Conservation (phyloP, 2,888 invertebrate species). For the Xanthia togata region DNA sequence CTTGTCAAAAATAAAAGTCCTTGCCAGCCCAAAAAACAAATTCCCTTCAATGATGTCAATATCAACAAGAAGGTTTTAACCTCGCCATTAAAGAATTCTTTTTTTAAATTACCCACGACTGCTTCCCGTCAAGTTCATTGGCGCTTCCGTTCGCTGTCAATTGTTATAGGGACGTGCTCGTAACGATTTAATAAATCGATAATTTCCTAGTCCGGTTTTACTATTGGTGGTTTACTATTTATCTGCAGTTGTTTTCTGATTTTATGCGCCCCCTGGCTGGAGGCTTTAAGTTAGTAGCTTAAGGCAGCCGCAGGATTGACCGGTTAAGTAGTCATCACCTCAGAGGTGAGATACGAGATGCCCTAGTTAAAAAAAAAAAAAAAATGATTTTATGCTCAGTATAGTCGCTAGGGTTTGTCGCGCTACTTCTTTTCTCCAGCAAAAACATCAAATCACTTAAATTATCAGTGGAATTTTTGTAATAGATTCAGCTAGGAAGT, state of each 20-base stretch:
- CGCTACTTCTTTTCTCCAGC: too few relatives aligned
- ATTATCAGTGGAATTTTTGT: too few relatives aligned
- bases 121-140: constrained; percentile 85
- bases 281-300: too few relatives aligned
- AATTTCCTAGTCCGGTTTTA: constrained; percentile 17
- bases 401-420: too few relatives aligned
- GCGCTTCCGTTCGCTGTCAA: constrained; percentile 79
- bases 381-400: not conserved
- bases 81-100: constrained; percentile 58
- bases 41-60: constrained; percentile 65
- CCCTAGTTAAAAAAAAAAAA: too few relatives aligned
- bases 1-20: constrained; percentile 54
- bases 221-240: not conserved
- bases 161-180: constrained; percentile 68
- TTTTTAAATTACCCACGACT: constrained; percentile 77
- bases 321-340: too few relatives aligned
- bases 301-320: too few relatives aligned
- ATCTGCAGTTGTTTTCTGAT: not conserved
- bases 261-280: too few relatives aligned
- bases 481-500: too few relatives aligned
- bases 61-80: constrained; percentile 62
- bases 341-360: too few relatives aligned
- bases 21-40: constrained; percentile 61
- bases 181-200: constrained; percentile 46
- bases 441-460: too few relatives aligned